These are phyloP conservation scores for Macroramphosus scolopax DNA, from an alignment of 2,797 vertebrate genomes.

Conservation along the genomic window DNA sequence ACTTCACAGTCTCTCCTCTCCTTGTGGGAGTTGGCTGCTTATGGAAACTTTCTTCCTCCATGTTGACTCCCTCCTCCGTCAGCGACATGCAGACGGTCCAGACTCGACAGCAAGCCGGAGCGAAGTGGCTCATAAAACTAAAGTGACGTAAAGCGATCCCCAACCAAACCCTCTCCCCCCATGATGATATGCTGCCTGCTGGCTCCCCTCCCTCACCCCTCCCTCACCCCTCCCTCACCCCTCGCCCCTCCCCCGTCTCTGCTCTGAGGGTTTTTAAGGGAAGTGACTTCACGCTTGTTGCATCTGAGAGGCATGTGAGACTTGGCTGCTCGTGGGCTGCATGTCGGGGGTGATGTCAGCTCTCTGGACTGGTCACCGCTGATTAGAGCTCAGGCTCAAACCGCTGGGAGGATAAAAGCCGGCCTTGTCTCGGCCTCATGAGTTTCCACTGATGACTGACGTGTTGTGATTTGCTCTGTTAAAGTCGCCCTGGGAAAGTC, in stretches of 20 bases:
- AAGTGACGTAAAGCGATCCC: conserved; percentile 23
- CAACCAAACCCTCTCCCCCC: conserved; percentile 5
- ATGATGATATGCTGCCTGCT: conserved; percentile 14
- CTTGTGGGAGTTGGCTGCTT: conserved; percentile 3
- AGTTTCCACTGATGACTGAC: conserved; percentile 18
- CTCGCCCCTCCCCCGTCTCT: no score
- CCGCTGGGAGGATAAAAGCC: conserved; percentile 26
- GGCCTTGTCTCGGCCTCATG: conserved; percentile 21
- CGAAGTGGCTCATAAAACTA: conserved; percentile 38
- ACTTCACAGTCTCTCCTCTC: no score
- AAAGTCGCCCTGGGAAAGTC: no score
- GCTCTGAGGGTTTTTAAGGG: conserved; percentile 68
- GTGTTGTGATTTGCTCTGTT: background rate
- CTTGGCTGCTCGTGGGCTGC: conserved; percentile 45
- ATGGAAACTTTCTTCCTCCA: no score
- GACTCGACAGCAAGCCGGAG: conserved; percentile 17
- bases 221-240: conserved; percentile 1
- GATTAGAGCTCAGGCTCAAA: conserved; percentile 46
- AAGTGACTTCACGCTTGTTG: conserved; percentile 72
- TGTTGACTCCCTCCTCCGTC: conserved; percentile 30
- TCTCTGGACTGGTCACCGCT: conserved; percentile 42
- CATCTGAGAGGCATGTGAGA: conserved; percentile 66
- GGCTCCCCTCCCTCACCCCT: background rate
- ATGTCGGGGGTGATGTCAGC: conserved; percentile 70
- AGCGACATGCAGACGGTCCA: conserved; percentile 18